Conservation (phyloP, 1,140 invertebrate species). For the Leptopilina clavipes region DNA sequence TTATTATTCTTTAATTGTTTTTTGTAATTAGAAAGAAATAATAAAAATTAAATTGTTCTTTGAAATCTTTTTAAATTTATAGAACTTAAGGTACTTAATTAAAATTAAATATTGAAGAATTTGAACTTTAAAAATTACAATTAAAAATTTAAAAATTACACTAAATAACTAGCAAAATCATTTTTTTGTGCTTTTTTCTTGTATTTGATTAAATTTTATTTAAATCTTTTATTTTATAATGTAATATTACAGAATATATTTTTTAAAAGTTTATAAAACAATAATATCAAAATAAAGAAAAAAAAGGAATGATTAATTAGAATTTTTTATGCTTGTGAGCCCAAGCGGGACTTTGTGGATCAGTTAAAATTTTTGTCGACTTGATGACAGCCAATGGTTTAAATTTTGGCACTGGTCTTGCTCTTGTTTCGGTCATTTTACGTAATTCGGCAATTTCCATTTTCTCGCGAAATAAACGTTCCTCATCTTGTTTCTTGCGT, state of each 20-base stretch:
- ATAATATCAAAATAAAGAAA: not conserved
- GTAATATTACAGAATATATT: not conserved
- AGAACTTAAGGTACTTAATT: not conserved
- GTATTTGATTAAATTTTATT: too few relatives aligned
- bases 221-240: not conserved
- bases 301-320: not conserved
- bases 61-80: too few relatives aligned
- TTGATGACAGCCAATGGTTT: constrained; percentile 58
- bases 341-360: constrained; percentile 65
- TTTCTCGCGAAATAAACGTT: constrained; percentile 57
- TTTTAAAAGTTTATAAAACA: not conserved
- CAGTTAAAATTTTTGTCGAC: constrained; percentile 62
- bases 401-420: constrained; percentile 66
- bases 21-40: constrained; percentile 14
- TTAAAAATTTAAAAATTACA: too few relatives aligned
- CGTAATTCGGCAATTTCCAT: constrained; percentile 57
- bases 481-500: constrained; percentile 55
- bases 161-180: too few relatives aligned
- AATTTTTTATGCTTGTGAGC: constrained; percentile 15
- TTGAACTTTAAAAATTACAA: too few relatives aligned
- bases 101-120: too few relatives aligned
- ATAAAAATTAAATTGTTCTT: not conserved
- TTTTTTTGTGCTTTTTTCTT: too few relatives aligned
- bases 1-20: not conserved
- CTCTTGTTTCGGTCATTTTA: constrained; percentile 62